A percentile compares a stretch with the other conserved stretches of the same genome.
These are phyloP conservation scores for Notamacropus eugenii DNA, from an alignment of 2,797 vertebrate genomes.

Conservation along the genomic window DNA sequence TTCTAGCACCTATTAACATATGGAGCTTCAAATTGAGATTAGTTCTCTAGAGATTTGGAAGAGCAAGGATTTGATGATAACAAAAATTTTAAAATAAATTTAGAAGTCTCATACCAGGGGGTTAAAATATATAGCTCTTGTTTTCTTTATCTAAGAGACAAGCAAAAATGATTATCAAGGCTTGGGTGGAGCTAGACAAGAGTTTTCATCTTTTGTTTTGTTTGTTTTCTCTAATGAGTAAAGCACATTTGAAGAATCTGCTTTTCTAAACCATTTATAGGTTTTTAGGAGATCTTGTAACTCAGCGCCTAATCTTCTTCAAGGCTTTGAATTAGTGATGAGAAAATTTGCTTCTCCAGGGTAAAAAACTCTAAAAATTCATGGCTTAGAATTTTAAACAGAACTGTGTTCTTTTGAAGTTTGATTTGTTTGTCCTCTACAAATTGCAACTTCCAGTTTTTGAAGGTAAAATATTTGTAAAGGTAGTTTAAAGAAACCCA, in stretches of 20 bases:
- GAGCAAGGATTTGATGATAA: not conserved
- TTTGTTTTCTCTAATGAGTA: not conserved
- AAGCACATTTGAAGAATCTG: not conserved
- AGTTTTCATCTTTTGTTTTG: not conserved
- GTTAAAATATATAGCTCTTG: not conserved
- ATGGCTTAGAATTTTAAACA: slow-evolving; percentile 9
- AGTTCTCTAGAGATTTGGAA: not conserved
- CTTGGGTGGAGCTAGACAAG: not conserved
- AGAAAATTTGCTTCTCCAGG: not conserved
- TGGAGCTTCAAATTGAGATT: not conserved
- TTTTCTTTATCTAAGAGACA: not conserved
- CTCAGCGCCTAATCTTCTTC: slow-evolving; percentile 9
- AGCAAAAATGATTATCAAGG: not conserved
- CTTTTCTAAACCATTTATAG: slow-evolving; percentile 39
- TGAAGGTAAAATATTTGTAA: slow-evolving; percentile 1
- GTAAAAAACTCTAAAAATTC: slow-evolving; percentile 20
- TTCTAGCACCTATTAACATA: not conserved
- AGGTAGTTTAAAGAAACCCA: not conserved
- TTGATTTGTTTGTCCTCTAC: not conserved
- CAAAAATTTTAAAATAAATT: not conserved
- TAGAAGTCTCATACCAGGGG: not conserved
- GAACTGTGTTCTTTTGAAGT: not conserved
- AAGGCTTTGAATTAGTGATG: slow-evolving; percentile 16
- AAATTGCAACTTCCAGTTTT: slow-evolving; percentile 11
- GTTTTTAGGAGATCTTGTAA: not conserved